Base-by-base conservation (phyloP, 2,113 vertebrate genomes). In the Mirza zaza region DNA sequence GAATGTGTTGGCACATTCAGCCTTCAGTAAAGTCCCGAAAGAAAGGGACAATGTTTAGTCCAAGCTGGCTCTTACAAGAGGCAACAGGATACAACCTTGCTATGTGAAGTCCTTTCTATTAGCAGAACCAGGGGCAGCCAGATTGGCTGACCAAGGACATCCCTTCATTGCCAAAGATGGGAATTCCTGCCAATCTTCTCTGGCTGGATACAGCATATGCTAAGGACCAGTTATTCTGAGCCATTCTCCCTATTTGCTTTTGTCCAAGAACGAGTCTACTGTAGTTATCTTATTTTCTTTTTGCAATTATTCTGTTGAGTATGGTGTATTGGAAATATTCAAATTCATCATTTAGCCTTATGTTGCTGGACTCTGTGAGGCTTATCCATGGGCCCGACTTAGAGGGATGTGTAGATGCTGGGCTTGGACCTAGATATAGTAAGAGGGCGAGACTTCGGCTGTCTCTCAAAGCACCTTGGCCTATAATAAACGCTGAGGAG, bases 41-140 rank as follows among this genome's bases (percentile, higher is more conserved):
- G 80, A 92, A 86, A 36, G 29, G 68, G 20, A 81, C 73, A 68
- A 20, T 63, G 55, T 91, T 84, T 88, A 63, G 50, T 85, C 32
- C 34, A 75, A 75, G 61, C 63, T 89, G 63, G 70, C 57, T 95
- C 61, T 94, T 59, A 6, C 3, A 67, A 85, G 73, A 94, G 77
- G 71, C 81, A 94, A 86, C 59, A 88, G 83, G 79, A 91, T 91
- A 77, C 92, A 73, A 83, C 68, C 82, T 95, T 93, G 86, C 55
- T 65, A 65, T 2, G 15, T 20, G 77, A 91, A 94, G 85, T 50
- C 75, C 34, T 96, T 96, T 96, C 82, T 86, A 52, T 88, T 97
- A 39, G 68, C 27, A 83, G 86, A 83, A 59, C 67, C 52, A 9
- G n/a, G 50, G 15, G 8, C 23, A n/a, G 91, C 73, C 36, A 91